Conservation (phyloP, 1,140 invertebrate genomes). For the Mizuhopecten yessoensis region DNA sequence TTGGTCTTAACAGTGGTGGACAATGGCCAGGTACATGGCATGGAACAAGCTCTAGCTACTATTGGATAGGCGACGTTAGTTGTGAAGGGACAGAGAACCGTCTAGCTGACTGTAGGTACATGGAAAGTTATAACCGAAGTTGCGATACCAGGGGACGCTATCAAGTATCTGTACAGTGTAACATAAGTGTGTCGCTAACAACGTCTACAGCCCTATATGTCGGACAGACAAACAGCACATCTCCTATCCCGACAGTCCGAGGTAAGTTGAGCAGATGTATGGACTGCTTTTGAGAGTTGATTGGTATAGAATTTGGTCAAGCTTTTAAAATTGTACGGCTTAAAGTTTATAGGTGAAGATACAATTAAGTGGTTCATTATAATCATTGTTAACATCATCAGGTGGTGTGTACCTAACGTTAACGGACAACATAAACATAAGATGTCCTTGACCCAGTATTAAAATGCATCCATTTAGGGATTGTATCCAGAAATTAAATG, state of each 20-base stretch:
- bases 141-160: neutral
- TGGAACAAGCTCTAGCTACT: neutral
- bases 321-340: too few species aligned
- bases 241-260: neutral
- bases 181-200: neutral
- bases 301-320: too few species aligned
- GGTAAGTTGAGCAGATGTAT: too few species aligned
- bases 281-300: too few species aligned
- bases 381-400: too few species aligned
- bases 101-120: neutral
- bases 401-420: too few species aligned
- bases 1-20: neutral
- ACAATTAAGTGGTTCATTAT: too few species aligned
- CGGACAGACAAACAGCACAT: neutral
- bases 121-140: neutral
- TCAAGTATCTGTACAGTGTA: neutral
- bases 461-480: too few species aligned
- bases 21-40: neutral
- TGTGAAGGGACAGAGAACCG: neutral
- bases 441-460: too few species aligned
- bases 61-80: neutral
- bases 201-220: neutral
- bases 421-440: too few species aligned
- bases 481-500: too few species aligned
- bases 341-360: too few species aligned